phyloP scores from a whole-genome alignment of 2,888 invertebrate genomes.

The Chaitophorus viminalis region DNA sequence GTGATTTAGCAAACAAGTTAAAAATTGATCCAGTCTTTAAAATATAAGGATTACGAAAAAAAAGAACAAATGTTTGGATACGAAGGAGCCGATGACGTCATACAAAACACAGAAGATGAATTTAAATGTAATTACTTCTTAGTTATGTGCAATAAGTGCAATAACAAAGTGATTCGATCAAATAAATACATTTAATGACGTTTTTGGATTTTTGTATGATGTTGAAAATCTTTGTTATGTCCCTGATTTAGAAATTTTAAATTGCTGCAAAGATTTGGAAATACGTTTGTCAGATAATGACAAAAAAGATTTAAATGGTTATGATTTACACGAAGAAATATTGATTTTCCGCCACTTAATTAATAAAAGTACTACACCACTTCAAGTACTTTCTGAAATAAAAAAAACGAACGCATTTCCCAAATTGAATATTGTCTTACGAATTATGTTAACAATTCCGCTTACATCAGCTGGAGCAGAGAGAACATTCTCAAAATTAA shows the following conservation, averaged over 20 bases:
- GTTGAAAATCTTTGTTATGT: background rate
- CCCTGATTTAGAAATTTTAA: conserved; percentile 7
- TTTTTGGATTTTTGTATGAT: conserved; percentile 24
- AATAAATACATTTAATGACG: conserved; percentile 8
- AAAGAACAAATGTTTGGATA: conserved; percentile 51
- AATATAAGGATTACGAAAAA: conserved; percentile 19
- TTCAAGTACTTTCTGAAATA: conserved; percentile 15
- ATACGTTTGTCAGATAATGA: conserved; percentile 3
- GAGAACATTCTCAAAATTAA: background rate
- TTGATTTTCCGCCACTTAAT: conserved; percentile 2
- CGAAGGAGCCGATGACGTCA: conserved; percentile 43
- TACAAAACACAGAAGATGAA: conserved; percentile 10
- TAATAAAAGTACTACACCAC: background rate
- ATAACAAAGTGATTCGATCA: conserved; percentile 16
- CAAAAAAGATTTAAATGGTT: conserved; percentile 22
- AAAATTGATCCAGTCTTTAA: conserved; percentile 32
- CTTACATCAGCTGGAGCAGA: conserved; percentile 26
- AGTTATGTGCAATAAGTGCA: background rate
- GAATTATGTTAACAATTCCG: conserved; percentile 11
- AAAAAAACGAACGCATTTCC: conserved; percentile 14
- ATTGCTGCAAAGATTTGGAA: background rate
- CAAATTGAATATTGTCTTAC: conserved; percentile 16
- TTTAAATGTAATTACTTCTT: background rate
- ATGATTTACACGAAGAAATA: conserved; percentile 27
- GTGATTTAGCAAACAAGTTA: background rate